Base-by-base conservation (phyloP, 1,140 invertebrate genomes). In the Micrasema minimum region DNA sequence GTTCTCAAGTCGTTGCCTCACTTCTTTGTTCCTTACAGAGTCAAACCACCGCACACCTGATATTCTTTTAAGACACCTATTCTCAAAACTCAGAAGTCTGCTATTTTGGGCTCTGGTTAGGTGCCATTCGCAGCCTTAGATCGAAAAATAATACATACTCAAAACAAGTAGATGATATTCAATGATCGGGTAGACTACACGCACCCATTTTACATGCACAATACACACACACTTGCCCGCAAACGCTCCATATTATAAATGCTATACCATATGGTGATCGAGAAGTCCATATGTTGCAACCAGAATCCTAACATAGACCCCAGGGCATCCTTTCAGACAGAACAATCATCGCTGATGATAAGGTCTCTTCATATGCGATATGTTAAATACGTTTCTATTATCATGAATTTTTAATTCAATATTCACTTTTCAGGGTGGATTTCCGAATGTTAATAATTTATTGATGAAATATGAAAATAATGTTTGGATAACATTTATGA, bases 211-310 rank as follows among this genome's bases (percentile, higher is more conserved):
- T 31, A 31, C 26, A n/a, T n/a, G n/a, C n/a, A n/a, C n/a, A n/a
- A n/a, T 31, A 51, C 26, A 31, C 26, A 31, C 18, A 35, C 55
- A 59, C 55, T 59, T 59, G 55, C 38, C 38, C 38, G 37, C 48
- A 41, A 41, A 59, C 18, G 55, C 37, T 46, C 61, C 35, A 43
- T 53, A n/a, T n/a, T n/a, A 75, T 75, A 75, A 64, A 70, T 75
- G 72, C 72, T 75, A n/a, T 66, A 72, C 66, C 74, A 75, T 75
- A 75, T 75, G 74, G 74, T 51, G 71, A 46, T 59, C 46, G 59
- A 64, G 59, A 46, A 31, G 12, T 64, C 59, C 59, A 64, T 64
- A 64, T 64, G 59, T 46, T 46, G 22, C 22, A 2, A 61, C 57
- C 57, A 55, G 59, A 46, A 26, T 23, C 23, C 23, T 41, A 59